Evolutionary conservation across 2,113 vertebrate species (phyloP).

Genomic region (Tyrannus savana): DNA sequence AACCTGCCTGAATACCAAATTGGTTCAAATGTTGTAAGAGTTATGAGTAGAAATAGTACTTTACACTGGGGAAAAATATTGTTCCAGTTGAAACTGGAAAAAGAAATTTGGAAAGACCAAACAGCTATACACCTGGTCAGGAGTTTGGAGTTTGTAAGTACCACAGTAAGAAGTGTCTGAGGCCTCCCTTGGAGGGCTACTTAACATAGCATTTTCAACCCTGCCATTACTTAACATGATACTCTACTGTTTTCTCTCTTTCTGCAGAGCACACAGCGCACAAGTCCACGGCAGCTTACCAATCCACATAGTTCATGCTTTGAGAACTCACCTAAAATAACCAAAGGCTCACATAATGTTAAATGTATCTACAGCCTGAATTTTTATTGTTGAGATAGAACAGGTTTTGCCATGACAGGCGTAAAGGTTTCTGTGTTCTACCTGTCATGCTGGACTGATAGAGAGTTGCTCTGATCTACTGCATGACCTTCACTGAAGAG

Average conservation of each 20-base stretch:
- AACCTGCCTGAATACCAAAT: background rate
- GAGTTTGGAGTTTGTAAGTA: background rate
- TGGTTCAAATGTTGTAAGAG: background rate
- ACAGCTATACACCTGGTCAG: background rate
- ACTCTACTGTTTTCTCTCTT: background rate
- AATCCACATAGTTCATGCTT: background rate
- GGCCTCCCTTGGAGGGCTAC: background rate
- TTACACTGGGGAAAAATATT: background rate
- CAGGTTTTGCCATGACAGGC: background rate
- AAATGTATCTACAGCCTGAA: background rate
- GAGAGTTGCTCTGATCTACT: background rate
- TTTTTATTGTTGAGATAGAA: background rate
- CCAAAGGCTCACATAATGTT: background rate
- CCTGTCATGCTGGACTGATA: background rate
- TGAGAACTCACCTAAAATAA: background rate
- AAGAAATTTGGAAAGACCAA: background rate
- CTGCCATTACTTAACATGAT: background rate
- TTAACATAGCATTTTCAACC: background rate
- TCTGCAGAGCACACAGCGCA: background rate
- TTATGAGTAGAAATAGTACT: background rate
- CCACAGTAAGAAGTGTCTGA: background rate
- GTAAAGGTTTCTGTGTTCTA: background rate
- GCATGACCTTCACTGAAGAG: background rate
- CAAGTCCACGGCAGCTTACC: background rate
- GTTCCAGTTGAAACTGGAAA: background rate